Evolutionary conservation across 2,888 invertebrate genomes (phyloP).

Genomic region (Crematogaster levior): DNA sequence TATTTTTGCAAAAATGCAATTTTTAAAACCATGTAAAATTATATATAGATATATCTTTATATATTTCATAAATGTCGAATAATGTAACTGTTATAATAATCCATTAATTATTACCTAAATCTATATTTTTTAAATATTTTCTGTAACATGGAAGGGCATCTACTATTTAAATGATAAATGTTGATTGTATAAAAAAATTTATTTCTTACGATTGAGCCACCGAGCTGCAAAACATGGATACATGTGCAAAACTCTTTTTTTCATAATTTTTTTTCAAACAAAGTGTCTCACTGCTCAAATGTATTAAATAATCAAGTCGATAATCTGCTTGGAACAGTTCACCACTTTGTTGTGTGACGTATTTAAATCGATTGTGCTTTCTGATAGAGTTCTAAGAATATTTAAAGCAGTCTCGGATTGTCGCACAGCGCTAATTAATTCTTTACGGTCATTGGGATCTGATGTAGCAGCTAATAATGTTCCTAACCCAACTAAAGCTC

Average conservation of each 20-base stretch:
- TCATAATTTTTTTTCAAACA: constrained; percentile 25
- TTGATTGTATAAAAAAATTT: constrained; percentile 55
- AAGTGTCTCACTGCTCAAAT: neutral
- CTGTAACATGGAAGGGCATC: neutral
- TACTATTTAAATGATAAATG: constrained; percentile 9
- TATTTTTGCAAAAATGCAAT: neutral
- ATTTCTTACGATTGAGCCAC: constrained; percentile 57
- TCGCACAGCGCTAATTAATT: constrained; percentile 76
- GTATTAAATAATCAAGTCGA: constrained; percentile 80
- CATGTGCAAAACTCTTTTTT: constrained; percentile 56
- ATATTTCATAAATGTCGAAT: neutral
- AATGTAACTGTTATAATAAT: neutral
- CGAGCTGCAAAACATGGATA: constrained; percentile 62
- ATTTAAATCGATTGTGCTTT: constrained; percentile 66
- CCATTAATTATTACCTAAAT: neutral
- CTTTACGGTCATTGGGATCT: constrained; percentile 77
- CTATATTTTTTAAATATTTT: neutral
- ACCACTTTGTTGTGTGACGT: constrained; percentile 77
- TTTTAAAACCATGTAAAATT: neutral
- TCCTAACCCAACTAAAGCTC: constrained; percentile 92
- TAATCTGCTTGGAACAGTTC: constrained; percentile 81
- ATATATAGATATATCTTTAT: neutral
- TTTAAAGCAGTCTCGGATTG: constrained; percentile 77
- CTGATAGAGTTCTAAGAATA: constrained; percentile 76
- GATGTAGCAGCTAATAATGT: constrained; percentile 88